Evolutionary conservation across 2,888 invertebrate genomes (phyloP), one percentile per base, ranked within the genome.

Genomic region (Lycophotia porphyrea): DNA sequence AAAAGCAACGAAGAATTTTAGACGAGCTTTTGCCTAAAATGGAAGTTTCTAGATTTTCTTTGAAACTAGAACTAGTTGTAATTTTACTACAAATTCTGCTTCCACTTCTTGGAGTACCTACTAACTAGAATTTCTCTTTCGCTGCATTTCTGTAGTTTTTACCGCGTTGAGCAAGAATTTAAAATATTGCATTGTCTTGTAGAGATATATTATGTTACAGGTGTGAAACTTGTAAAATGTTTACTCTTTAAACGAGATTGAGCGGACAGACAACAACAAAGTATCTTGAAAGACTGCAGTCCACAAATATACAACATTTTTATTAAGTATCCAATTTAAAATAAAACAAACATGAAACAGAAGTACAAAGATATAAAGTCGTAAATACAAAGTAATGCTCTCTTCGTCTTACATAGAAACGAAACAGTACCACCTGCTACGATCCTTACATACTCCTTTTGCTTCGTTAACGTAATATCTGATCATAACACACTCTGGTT

Each of bases 41-140:
- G 2, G 7, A 73, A 80, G 55, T 64, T 47, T 9, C 31, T 47
- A 55, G 11, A 64, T 24, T 47, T 72, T 72, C 63, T 80, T 55
- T 58, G 55, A 42, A 74, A 73, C 13, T 49, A 34, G 39, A 80
- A 72, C 27, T 61, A 42, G 47, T 49, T 61, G 34, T 34, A 21
- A 65, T 34, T 74, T 74, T 49, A 49, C 39, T 65, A 34, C 15
- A 58, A 31, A 36, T 49, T 55, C 34, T 49, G 34, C 34, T 64
- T 42, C 39, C 8, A 78, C 49, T 64, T 39, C 24, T 15, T 21
- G 15, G 5, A 74, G 49, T 44, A 15, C n/a, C n/a, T n/a, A n/a
- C 31, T 80, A 74, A 49, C 81, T 65, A 52, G 31, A 80, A 31
- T 81, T 24, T 60, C 42, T 65, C 36, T 27, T 42, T 65, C 15